Conservation (phyloP, 2,797 vertebrate genomes). For the Coregonus suidteri region DNA sequence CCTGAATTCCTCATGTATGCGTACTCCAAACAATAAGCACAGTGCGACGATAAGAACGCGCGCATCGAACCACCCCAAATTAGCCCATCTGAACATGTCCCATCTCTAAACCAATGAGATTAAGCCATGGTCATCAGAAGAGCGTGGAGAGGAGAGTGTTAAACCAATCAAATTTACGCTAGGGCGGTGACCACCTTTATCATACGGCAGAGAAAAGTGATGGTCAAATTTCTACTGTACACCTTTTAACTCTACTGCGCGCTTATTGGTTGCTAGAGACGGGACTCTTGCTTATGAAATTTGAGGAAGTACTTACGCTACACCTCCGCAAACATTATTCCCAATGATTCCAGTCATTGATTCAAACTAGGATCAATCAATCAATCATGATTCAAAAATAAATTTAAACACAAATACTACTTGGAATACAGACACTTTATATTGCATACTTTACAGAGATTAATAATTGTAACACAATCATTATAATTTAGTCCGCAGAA, state of each 20-base stretch:
- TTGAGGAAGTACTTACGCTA: neutral
- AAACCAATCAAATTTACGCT: conserved; percentile 60
- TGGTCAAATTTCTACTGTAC: neutral
- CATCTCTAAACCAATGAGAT: conserved; percentile 64
- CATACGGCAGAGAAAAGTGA: conserved; percentile 7
- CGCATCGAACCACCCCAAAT: conserved; percentile 46
- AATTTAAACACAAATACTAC: neutral
- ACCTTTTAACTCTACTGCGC: neutral
- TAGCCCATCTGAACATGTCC: neutral
- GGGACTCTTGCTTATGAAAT: neutral
- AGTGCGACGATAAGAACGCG: neutral
- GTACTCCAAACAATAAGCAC: neutral
- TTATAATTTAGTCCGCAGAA: neutral
- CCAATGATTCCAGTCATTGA: neutral
- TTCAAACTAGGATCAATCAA: neutral
- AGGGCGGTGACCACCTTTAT: conserved; percentile 30
- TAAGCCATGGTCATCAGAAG: conserved; percentile 63
- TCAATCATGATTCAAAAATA: neutral
- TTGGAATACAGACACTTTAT: neutral
- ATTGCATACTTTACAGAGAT: neutral
- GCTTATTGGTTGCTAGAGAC: neutral
- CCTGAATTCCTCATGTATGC: neutral
- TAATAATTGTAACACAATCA: neutral
- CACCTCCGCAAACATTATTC: neutral
- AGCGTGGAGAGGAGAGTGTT: conserved; percentile 58